These are phyloP conservation scores for Ochropleura plecta DNA, from an alignment of 2,888 invertebrate genomes.

Conservation along the genomic window DNA sequence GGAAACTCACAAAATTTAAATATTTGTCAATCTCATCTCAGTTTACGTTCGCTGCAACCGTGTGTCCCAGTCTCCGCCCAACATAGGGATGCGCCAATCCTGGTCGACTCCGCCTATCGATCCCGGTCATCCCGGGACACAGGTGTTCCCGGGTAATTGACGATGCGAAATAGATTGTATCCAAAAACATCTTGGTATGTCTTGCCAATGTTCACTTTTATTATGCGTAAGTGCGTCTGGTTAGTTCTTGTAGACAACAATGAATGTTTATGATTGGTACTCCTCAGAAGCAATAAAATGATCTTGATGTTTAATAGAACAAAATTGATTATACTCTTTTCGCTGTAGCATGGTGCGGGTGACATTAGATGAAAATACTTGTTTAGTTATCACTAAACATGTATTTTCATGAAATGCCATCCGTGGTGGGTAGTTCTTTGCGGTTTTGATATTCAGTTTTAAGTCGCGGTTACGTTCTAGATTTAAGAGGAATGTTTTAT, in stretches of 20 bases:
- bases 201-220: conserved; percentile 46
- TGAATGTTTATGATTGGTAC: background rate
- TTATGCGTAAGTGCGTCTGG: conserved; percentile 6
- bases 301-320: too few species aligned
- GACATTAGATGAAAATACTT: too few species aligned
- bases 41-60: conserved; percentile 70
- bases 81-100: conserved; percentile 76
- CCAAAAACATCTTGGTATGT: conserved; percentile 63
- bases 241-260: conserved; percentile 12
- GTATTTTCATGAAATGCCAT: too few species aligned
- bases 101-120: conserved; percentile 83
- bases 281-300: background rate
- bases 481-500: too few species aligned
- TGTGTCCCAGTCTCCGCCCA: conserved; percentile 74
- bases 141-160: conserved; percentile 84
- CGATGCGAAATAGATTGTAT: conserved; percentile 66
- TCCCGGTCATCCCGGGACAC: conserved; percentile 75
- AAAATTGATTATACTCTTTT: too few species aligned
- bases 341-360: too few species aligned
- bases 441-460: too few species aligned
- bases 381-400: too few species aligned
- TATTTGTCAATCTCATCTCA: conserved; percentile 14
- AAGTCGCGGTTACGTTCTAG: too few species aligned
- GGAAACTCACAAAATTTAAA: background rate
- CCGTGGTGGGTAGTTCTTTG: too few species aligned